A percentile compares a stretch with the other conserved stretches of the same genome.
These are phyloP conservation scores for Rambutsinella grinnellia DNA, from an alignment of 2,888 invertebrate genomes.

Conservation along the genomic window DNA sequence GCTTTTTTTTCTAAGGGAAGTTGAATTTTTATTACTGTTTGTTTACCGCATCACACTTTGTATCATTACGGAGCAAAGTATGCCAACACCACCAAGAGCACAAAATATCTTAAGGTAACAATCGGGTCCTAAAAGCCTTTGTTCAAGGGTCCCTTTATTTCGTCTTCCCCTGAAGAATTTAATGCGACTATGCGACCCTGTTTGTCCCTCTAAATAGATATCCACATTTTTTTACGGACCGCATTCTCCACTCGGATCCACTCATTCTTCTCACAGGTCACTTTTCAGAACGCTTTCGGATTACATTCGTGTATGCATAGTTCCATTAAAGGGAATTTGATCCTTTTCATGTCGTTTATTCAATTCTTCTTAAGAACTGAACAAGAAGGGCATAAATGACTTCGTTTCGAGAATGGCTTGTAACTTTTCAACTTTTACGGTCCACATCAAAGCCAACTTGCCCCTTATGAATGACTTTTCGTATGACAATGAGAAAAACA, in stretches of 20 bases:
- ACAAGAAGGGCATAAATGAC: too few species aligned
- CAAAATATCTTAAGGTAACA: not conserved
- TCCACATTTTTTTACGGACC: not conserved
- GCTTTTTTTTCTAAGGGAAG: not conserved
- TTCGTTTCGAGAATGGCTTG: constrained; percentile 4
- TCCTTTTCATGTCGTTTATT: not conserved
- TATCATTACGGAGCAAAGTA: not conserved
- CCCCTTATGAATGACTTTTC: constrained; percentile 41
- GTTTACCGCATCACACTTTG: constrained; percentile 28
- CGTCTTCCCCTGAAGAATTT: not conserved
- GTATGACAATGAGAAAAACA: constrained; percentile 4
- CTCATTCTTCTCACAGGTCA: not conserved
- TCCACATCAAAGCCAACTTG: not conserved
- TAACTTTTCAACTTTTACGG: constrained; percentile 5
- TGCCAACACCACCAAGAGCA: constrained; percentile 22
- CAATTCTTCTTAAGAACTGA: not conserved
- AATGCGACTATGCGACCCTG: not conserved
- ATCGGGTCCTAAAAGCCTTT: not conserved
- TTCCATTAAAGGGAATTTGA: not conserved
- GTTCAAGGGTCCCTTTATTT: not conserved
- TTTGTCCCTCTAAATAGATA: not conserved
- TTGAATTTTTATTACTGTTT: constrained; percentile 42
- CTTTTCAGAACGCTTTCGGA: constrained; percentile 9
- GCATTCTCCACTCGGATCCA: not conserved
- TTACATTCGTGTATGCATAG: not conserved